A percentile compares a stretch with the other conserved stretches of the same genome.
Evolutionary conservation across 2,797 vertebrate genomes (phyloP).

Genomic region (Bovichtus diacanthus): DNA sequence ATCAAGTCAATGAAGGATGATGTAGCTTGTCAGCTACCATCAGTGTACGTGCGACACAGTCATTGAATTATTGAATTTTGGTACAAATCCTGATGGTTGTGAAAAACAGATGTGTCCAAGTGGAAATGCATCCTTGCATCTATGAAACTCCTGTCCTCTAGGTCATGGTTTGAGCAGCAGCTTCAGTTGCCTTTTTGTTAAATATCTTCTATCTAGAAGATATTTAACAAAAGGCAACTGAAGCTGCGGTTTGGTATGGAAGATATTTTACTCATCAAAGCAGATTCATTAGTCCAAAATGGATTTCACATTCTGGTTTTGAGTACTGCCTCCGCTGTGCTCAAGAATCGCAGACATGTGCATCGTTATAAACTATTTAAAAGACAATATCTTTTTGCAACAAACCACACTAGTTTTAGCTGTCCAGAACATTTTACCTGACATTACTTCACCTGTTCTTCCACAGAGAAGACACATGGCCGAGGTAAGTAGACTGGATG

Average conservation of each 20-base stretch:
- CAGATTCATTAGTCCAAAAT: neutral
- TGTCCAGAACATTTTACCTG: neutral
- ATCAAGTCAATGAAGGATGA: constrained; percentile 10
- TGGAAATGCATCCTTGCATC: neutral
- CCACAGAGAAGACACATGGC: neutral
- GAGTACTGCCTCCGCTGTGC: neutral
- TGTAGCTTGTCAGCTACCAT: constrained; percentile 18
- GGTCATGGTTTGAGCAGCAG: no score
- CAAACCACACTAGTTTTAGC: neutral
- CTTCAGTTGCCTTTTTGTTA: no score
- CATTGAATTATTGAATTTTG: constrained; percentile 36
- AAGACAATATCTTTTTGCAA: neutral
- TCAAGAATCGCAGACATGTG: neutral
- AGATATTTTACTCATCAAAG: neutral
- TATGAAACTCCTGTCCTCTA: neutral
- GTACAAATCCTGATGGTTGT: neutral
- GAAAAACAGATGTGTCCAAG: neutral
- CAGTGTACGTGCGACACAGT: neutral
- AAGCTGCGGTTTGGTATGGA: no score
- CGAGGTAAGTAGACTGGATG: neutral
- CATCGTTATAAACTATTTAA: neutral
- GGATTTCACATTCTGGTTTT: neutral
- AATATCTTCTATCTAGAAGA: neutral
- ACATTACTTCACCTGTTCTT: neutral
- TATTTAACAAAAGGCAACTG: no score